Evolutionary conservation across 2,113 vertebrate genomes (phyloP).

Genomic region (Corythaixoides concolor): DNA sequence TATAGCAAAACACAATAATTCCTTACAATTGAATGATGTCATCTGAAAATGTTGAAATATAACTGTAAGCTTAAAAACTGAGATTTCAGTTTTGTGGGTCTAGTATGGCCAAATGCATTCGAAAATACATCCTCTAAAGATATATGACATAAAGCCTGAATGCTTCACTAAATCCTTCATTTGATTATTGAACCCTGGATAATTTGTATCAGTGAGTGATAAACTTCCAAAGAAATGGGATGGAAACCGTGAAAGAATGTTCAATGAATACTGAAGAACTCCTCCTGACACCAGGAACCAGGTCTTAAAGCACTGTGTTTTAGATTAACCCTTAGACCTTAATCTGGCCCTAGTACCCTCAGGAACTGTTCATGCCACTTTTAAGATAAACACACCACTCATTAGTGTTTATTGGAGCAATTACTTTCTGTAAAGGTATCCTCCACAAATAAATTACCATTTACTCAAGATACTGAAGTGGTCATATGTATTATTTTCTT

Average conservation of each 20-base stretch:
- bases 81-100: not conserved
- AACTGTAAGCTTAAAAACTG: not conserved
- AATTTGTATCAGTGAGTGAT: slow-evolving; percentile 1
- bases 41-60: not conserved
- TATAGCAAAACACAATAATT: not conserved
- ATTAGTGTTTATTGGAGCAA: slow-evolving; percentile 64
- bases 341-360: slow-evolving; percentile 34
- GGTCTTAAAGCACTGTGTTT: slow-evolving; percentile 55
- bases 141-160: not conserved
- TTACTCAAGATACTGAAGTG: slow-evolving; percentile 16
- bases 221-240: not conserved
- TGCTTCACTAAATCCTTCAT: not conserved
- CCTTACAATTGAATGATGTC: not conserved
- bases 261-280: slow-evolving; percentile 29
- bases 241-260: not conserved
- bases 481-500: slow-evolving; percentile 17
- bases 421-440: slow-evolving; percentile 66
- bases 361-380: slow-evolving; percentile 61
- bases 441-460: slow-evolving; percentile 64
- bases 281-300: slow-evolving; percentile 1
- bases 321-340: slow-evolving; percentile 70
- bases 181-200: slow-evolving; percentile 8
- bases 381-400: slow-evolving; percentile 66
- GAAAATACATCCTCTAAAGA: not conserved
- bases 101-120: not conserved